These are phyloP conservation scores for Stratiomys singularior DNA, from an alignment of 2,888 invertebrate genomes.

Conservation along the genomic window DNA sequence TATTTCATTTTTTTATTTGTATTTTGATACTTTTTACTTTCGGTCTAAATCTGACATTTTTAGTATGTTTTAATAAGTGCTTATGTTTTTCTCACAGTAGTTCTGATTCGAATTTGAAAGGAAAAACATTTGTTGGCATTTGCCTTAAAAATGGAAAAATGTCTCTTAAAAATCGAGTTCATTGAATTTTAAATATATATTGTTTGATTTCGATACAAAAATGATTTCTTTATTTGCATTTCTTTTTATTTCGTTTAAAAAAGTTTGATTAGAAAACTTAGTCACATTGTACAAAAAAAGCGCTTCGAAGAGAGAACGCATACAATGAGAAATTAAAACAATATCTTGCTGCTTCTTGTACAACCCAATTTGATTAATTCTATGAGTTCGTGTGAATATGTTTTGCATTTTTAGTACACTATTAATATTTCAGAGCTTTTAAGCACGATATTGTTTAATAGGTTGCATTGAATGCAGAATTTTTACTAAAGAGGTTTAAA, in stretches of 20 bases:
- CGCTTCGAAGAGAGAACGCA: not conserved
- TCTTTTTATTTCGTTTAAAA: constrained; percentile 34
- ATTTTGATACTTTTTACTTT: constrained; percentile 1
- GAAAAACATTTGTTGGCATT: constrained; percentile 38
- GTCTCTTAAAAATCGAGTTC: not conserved
- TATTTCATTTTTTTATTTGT: constrained; percentile 5
- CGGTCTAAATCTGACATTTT: constrained; percentile 11
- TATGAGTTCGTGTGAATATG: not conserved
- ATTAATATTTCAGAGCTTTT: constrained; percentile 25
- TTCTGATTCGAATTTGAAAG: constrained; percentile 14
- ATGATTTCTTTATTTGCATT: constrained; percentile 29
- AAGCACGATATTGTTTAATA: not conserved
- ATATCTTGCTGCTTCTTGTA: not conserved
- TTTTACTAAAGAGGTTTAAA: too few relatives aligned
- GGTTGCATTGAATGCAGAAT: constrained; percentile 25
- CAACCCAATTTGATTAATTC: not conserved
- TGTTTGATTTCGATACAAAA: constrained; percentile 35
- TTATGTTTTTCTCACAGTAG: not conserved
- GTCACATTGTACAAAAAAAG: constrained; percentile 24
- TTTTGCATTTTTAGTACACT: not conserved
- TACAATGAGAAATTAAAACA: constrained; percentile 4
- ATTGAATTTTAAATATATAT: constrained; percentile 15
- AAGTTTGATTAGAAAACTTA: constrained; percentile 33
- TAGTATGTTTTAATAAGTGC: constrained; percentile 11
- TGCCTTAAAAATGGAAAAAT: too few relatives aligned